Evolutionary conservation across 2,113 vertebrate genomes (phyloP), one percentile per base, ranked within the genome.

Genomic region (Pelusios castaneus): DNA sequence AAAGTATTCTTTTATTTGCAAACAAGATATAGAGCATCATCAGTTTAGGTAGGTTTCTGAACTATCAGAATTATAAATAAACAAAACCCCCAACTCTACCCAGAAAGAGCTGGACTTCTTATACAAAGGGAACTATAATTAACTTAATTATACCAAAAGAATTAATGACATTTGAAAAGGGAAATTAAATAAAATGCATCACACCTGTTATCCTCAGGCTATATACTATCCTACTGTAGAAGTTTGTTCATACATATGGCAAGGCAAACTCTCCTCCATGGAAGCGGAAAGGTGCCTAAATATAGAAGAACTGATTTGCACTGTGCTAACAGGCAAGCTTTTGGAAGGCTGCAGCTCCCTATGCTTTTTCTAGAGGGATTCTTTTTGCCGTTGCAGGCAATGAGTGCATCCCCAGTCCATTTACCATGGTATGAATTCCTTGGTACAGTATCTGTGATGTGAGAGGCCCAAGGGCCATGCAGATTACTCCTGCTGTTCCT

Each of bases 11-110:
- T 95, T 89, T 45, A 77, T 93, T 85, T 47, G 17, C 67, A 58
- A 38, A 51, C 78, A 87, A 89, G 0, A 0, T 89, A 82, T 70
- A 88, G 89, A 90, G 47, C 38, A 88, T 91, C 76, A 80, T 89
- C 82, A 89, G 5, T 79, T 93, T 94, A 43, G 38, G 34, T 82
- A 93, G 84, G 67, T 67, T 83, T 95, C 92, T 92, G 88, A 95
- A 89, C 43, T n/a, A 83, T 87, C 1, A 2, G 43, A 91, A 94
- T 92, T 95, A 95, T 78, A 88, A 96, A 92, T 58, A 84, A 95
- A 94, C 89, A 88, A 63, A 86, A 70, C 75, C 58, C 56, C 25
- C 27, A 31, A 58, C 56, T 45, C 60, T 88, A 58, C 86, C 94
- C 81, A 93, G 79, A 91, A 58, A 58, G 27, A 58, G 56, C 56